Conservation (phyloP, 2,113 vertebrate genomes). For the human (Homo sapiens) region GRCh38 chr18:68760501-68761000, state of each 20-base stretch:
- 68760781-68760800: background rate
- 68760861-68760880: background rate
- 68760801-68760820: background rate
- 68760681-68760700: background rate
- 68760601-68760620: background rate
- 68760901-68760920: background rate
- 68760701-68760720: background rate
- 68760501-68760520: background rate
- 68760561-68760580: background rate
- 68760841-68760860: background rate
- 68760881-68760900: background rate
- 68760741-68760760: background rate
- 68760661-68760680: background rate
- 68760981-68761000: background rate
- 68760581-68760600: background rate
- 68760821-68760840: background rate
- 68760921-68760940: background rate
- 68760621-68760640: background rate
- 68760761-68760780: background rate
- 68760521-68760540: background rate
- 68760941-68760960: background rate
- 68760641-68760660: background rate
- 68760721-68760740: background rate
- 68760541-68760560: background rate
- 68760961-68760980: background rate